Evolutionary conservation across 2,797 vertebrate species (phyloP), one percentile per base, ranked within the genome.

Genomic region (Eremophila alpestris): DNA sequence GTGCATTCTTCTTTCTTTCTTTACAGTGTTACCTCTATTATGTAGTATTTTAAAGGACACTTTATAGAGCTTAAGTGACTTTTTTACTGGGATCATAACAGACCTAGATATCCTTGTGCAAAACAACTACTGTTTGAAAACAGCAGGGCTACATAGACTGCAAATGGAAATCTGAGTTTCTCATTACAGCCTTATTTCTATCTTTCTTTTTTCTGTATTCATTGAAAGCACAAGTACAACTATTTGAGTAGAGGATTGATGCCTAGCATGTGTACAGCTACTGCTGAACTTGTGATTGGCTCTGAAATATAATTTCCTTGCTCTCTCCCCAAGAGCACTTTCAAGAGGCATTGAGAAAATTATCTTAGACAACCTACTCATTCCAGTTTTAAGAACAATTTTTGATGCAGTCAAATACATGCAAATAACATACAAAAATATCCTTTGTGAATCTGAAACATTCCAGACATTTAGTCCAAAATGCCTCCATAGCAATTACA

Each of bases 231-330:
- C n/a, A 69, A 69, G 26, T 8, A 3, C 10, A 30, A 41, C 59
- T 82, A 11, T 70, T 81, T 90, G 55, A 82, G 27, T 75, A 84
- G 82, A 69, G 29, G 14, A 11, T n/a, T 93, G 51, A 49, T 67
- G 32, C 74, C 13, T 81, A 94, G 83, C 55, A 2, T 90, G 92
- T 48, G 55, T 79, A 55, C 29, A 90, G 32, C 60, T 86, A 63
- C 27, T 76, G 52, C 59, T 82, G 70, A 93, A 90, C 75, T 95
- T 94, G 48, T 90, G 89, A 89, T 87, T 76, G 51, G 67, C 19
- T 89, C 48, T 82, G 51, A 94, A 90, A 78, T 49, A 51, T 8
- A 74, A 82, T 92, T 92, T 69, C 41, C n/a, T 7, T 73, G 13
- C 49, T 77, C 5, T 78, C 16, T 71, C 58, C 38, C 32, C 58